A percentile compares a stretch with the other conserved stretches of the same genome.
These are phyloP conservation scores for Belonocnema kinseyi DNA, from an alignment of 1,140 invertebrate species.

Conservation along the genomic window DNA sequence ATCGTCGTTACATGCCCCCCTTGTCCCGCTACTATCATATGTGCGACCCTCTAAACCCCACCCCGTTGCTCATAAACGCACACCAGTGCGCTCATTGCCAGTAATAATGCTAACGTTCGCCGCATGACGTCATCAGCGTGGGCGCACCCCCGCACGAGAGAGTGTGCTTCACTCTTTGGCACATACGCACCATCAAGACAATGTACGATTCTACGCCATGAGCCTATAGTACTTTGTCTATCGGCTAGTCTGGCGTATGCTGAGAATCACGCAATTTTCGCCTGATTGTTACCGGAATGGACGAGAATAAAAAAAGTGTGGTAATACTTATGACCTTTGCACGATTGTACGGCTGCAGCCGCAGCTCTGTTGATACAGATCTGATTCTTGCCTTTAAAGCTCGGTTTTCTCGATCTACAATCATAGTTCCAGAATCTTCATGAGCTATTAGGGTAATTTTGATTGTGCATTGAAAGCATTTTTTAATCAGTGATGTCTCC, in stretches of 20 bases:
- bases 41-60: constrained; percentile 31
- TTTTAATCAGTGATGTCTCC: no score
- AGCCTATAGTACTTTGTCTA: constrained; percentile 7
- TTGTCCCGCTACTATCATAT: not conserved
- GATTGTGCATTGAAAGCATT: no score
- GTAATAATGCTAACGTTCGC: constrained; percentile 68
- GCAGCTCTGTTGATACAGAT: no score
- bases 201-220: constrained; percentile 29
- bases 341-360: no score
- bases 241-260: not conserved
- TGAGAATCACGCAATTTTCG: not conserved
- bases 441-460: no score
- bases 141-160: constrained; percentile 67
- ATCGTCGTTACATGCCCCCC: constrained; percentile 12
- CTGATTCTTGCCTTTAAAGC: no score
- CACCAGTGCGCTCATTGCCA: constrained; percentile 58
- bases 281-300: not conserved
- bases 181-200: constrained; percentile 36
- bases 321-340: no score
- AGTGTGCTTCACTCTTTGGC: constrained; percentile 38
- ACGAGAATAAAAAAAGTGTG: not conserved
- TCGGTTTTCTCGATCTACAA: no score
- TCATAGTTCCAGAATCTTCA: no score
- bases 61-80: constrained; percentile 42
- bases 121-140: constrained; percentile 69